phyloP scores from a whole-genome alignment of 2,113 vertebrate species.

The Amphiprion percula region DNA sequence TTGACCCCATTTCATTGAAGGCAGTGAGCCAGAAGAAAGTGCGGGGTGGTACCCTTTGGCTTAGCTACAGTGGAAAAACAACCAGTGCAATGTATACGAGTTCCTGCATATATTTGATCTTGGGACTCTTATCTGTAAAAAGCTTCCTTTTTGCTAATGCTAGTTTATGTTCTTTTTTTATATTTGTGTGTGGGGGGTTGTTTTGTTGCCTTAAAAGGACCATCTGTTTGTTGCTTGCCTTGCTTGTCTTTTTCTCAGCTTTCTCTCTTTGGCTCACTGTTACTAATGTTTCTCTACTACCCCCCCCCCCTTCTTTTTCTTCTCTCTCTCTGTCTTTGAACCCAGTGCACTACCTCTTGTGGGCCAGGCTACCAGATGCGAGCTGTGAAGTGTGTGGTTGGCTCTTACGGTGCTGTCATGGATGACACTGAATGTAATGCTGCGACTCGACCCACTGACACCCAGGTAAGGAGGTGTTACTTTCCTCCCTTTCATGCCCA shows the following conservation, averaged over 20 bases:
- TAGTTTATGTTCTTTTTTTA: conserved; percentile 1
- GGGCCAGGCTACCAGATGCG: conserved; percentile 96
- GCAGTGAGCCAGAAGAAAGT: conserved; percentile 80
- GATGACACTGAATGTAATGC: conserved; percentile 95
- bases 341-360: conserved; percentile 94
- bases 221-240: conserved; percentile 33
- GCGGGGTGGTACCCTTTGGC: conserved; percentile 53
- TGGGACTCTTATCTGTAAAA: conserved; percentile 20
- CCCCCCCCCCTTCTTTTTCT: conserved; percentile 14
- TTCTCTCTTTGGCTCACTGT: conserved; percentile 39
- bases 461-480: conserved; percentile 87
- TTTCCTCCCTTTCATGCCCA: not conserved
- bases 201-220: conserved; percentile 22
- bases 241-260: conserved; percentile 21
- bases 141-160: conserved; percentile 2
- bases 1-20: conserved; percentile 86
- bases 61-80: conserved; percentile 49
- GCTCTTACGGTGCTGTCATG: conserved; percentile 90
- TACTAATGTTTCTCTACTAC: conserved; percentile 45
- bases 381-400: conserved; percentile 94
- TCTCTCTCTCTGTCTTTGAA: conserved; percentile 59
- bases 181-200: conserved; percentile 36
- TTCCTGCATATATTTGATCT: conserved; percentile 42
- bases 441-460: conserved; percentile 92
- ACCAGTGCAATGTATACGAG: conserved; percentile 51